A percentile compares a stretch with the other conserved stretches of the same genome.
Evolutionary conservation across 2,797 vertebrate genomes (phyloP).

Genomic region (Chelmon rostratus): DNA sequence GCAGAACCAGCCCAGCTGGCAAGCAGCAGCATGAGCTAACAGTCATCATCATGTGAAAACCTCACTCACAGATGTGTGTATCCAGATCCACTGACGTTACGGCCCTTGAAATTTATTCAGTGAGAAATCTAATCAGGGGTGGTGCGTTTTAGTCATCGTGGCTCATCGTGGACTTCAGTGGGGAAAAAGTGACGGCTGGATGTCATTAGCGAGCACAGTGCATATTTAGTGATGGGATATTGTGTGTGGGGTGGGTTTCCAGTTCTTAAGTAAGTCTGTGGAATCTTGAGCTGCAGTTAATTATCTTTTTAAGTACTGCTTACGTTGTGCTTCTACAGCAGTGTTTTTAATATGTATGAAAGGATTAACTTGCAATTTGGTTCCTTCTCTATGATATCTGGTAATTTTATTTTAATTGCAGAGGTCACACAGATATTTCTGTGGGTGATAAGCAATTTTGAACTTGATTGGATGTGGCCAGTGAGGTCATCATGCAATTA

Average conservation of each 20-base stretch:
- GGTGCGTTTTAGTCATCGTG: constrained; percentile 59
- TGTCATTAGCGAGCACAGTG: constrained; percentile 17
- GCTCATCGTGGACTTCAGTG: constrained; percentile 37
- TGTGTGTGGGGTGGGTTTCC: constrained; percentile 12
- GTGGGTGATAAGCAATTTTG: constrained; percentile 59
- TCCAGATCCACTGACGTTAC: constrained; percentile 53
- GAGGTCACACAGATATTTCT: constrained; percentile 51
- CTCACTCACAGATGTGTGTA: constrained; percentile 57
- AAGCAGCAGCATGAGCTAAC: constrained; percentile 69
- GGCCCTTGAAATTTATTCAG: constrained; percentile 45
- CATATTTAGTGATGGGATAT: constrained; percentile 49
- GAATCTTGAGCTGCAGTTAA: constrained; percentile 50
- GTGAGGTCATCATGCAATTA: constrained; percentile 72
- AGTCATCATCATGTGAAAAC: constrained; percentile 68
- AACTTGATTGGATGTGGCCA: constrained; percentile 74
- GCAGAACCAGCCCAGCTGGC: constrained; percentile 71
- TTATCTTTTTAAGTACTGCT: constrained; percentile 49
- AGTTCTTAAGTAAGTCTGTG: constrained; percentile 51
- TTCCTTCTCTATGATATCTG: constrained; percentile 33
- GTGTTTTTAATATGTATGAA: constrained; percentile 32
- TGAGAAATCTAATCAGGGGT: constrained; percentile 50
- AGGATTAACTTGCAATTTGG: constrained; percentile 33
- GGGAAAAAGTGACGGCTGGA: constrained; percentile 51
- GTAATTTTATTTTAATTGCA: constrained; percentile 53
- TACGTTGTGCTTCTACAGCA: constrained; percentile 27